Base-by-base conservation (phyloP, 2,888 invertebrate species). In the Hydropsyche betteni region DNA sequence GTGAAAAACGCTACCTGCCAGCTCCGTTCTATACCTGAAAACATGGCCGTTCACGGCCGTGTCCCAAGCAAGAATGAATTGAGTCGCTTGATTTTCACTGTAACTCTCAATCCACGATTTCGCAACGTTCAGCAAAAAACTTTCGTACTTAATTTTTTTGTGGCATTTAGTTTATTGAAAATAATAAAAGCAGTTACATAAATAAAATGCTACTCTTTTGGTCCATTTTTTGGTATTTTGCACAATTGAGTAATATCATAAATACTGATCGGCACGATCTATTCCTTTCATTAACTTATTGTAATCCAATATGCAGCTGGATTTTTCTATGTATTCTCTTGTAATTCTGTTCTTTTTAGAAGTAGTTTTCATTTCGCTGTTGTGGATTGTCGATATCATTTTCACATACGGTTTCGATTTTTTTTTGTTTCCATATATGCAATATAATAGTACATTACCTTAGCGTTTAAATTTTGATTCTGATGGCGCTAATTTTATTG, bases 211-310 rank as follows among this genome's bases (percentile, higher is more conserved):
- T 3, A 72, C 72, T 58, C 58, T 58, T 72, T 61, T 72, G 6
- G 72, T 72, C 38, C 72, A 72, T 58, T 72, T 72, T 38, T 16
- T 1, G 2, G 72, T 72, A 58, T 72, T 72, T 16, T 58, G 33
- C 10, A 34, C 36, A 38, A 72, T 72, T 0, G 72, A 55, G 36
- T 58, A 72, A 61, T 38, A 72, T 12, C 7, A 5, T 7, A 72
- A 58, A 52, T 33, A 80, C 69, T 80, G 77, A 76, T 80, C 77
- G 50, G 80, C 79, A 12, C 77, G 74, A 64, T 79, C 78, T 33
- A 80, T 76, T n/a, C 80, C 77, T 50, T 79, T 79, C 80, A 78
- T 80, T 68, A 70, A 79, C 74, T 76, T 61, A 74, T 80, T 80
- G 7, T 80, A 80, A 50, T 79, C 80, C 12, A 76, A 70, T 69